A percentile compares a stretch with the other conserved stretches of the same genome.
phyloP scores from a whole-genome alignment of 2,888 invertebrate species.

The Aporophyla lueneburgensis region DNA sequence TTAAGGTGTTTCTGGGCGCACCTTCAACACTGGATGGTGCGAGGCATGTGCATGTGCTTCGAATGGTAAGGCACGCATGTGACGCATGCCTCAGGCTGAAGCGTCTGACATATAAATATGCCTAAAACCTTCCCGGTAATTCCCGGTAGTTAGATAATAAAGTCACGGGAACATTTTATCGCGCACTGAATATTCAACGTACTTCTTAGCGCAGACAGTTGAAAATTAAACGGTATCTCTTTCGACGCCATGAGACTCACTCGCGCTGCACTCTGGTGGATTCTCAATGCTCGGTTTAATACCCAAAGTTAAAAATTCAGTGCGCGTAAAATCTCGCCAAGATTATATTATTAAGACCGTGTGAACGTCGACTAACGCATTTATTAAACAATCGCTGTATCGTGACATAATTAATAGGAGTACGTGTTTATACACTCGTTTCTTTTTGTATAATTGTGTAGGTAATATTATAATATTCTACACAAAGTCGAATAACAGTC shows the following conservation, averaged over 20 bases:
- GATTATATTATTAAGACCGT: no score
- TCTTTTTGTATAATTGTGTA: constrained; percentile 8
- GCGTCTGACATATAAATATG: not conserved
- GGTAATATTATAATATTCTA: not conserved
- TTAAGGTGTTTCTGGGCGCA: not conserved
- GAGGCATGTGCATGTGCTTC: not conserved
- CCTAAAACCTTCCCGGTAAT: no score
- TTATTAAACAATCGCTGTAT: not conserved
- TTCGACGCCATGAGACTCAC: no score
- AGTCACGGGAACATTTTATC: no score
- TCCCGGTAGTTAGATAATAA: no score
- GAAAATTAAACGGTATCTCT: no score
- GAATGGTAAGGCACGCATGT: not conserved
- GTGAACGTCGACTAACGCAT: not conserved
- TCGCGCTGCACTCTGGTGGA: no score
- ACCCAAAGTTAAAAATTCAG: no score
- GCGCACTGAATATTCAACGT: no score
- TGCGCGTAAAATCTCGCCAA: no score
- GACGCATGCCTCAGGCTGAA: not conserved
- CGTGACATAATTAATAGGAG: not conserved
- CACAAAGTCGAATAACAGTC: not conserved
- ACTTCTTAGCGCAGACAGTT: no score
- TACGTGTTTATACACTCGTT: not conserved
- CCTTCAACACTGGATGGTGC: not conserved
- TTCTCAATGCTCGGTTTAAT: no score